Conservation (phyloP, 2,888 invertebrate species). For the Rhagophthalmus giganteus region DNA sequence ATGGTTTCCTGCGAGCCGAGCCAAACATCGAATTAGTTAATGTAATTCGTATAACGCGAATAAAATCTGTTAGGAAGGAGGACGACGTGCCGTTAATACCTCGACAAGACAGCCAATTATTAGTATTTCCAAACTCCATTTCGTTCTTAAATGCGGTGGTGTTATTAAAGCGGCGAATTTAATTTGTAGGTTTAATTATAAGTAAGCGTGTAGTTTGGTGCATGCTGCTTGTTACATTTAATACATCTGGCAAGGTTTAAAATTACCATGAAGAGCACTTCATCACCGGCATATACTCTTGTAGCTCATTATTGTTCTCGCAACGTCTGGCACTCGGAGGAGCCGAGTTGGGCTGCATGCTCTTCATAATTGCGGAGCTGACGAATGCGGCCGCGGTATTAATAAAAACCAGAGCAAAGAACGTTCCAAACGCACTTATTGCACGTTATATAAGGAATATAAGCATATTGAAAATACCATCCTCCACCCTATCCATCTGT, state of each 20-base stretch:
- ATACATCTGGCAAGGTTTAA: slow-evolving; percentile 35
- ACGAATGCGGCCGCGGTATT: slow-evolving; percentile 34
- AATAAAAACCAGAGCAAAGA: slow-evolving; percentile 39
- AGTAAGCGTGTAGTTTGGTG: slow-evolving; percentile 33
- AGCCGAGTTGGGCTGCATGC: slow-evolving; percentile 25
- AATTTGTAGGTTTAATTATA: slow-evolving; percentile 34
- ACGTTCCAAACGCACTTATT: slow-evolving; percentile 43
- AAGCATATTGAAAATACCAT: slow-evolving; percentile 54
- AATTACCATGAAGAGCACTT: slow-evolving; percentile 35
- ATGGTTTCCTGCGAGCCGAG: not conserved
- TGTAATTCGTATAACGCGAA: not conserved
- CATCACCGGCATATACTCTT: slow-evolving; percentile 32
- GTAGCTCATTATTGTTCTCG: slow-evolving; percentile 33
- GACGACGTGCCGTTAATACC: slow-evolving; percentile 24
- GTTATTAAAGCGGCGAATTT: slow-evolving; percentile 31
- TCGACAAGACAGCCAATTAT: slow-evolving; percentile 26
- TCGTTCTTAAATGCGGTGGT: slow-evolving; percentile 23
- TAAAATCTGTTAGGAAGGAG: slow-evolving; percentile 6
- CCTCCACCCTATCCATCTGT: slow-evolving; percentile 41
- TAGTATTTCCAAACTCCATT: slow-evolving; percentile 29
- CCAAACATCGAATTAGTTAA: not conserved
- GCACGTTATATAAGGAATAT: slow-evolving; percentile 49
- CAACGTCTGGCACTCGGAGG: slow-evolving; percentile 23
- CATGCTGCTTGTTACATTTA: slow-evolving; percentile 34
- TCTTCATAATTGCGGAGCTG: slow-evolving; percentile 30